Evolutionary conservation across 1,140 invertebrate genomes (phyloP), one percentile per base, ranked within the genome.

Genomic region (Zaprionus inermis): DNA sequence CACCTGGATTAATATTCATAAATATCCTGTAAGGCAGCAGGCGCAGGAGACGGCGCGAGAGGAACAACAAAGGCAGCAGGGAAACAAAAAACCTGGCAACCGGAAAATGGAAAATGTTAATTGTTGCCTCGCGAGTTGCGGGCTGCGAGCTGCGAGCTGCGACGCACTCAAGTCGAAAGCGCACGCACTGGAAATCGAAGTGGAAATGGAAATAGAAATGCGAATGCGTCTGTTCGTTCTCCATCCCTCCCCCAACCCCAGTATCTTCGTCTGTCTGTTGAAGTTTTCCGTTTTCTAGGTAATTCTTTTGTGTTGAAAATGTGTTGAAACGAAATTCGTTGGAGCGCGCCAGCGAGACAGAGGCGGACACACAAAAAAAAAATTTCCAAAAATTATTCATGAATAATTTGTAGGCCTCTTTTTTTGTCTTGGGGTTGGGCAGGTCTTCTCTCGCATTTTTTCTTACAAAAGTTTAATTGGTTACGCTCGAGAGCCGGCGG

Each of bases 41-140:
- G 52, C 64, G 52, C 24, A 80, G 77, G 71, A 67, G 64, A 57
- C 59, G 54, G 16, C 20, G n/a, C 9, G n/a, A 44, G 38, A 16
- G n/a, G 1, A n/a, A 41, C 51, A 69, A 64, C 49, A 70, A 59
- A 14, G n/a, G 28, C n/a, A 36, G 55, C 73, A 67, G 61, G 60
- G 38, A 58, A 34, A 70, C 38, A 65, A 60, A 68, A 81, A 34
- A 70, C 41, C 81, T 69, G 70, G 76, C 73, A 78, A 72, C 78
- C 80, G 81, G 84, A 81, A 89, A 89, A 84, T 89, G 80, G 78
- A 81, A 89, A 89, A 78, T 81, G 80, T 89, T 88, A 89, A 88
- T 88, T 77, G 83, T 80, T 63, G 75, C 61, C 75, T 74, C 49
- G 71, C 67, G 46, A 83, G 82, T 79, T 63, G 75, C 60, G 22